Base-by-base conservation (phyloP, 2,888 invertebrate genomes). In the Deilephila porcellus region DNA sequence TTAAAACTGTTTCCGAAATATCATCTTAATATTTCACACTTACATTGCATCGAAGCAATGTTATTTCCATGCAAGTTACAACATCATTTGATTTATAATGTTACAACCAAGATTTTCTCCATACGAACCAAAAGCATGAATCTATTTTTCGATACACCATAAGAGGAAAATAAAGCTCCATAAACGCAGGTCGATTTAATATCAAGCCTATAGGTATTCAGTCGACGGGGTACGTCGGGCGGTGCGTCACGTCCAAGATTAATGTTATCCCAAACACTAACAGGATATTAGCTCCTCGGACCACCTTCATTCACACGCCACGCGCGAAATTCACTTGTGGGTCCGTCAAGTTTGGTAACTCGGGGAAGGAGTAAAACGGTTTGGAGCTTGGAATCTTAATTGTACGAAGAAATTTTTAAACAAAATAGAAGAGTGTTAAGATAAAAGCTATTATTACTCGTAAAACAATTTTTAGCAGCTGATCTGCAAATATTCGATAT, bases 181-280 rank as follows among this genome's bases (percentile, higher is more conserved):
- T 17, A 52, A 20, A 45, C 20, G 25, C 45, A 45, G 45, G 67
- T 67, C 67, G 67, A 67, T 67, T 67, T 71, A 71, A 45, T 60
- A 60, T 34, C 56, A 71, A n/a, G 71, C 59, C 34, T 25, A 71
- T 60, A 37, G 60, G 71, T 71, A 71, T 71, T 71, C 60, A 25
- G 60, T n/a, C 37, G 60, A 45, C 60, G 60, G 34, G 64, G 20
- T 11, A 20, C 20, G 37, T 2, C 20, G 45, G 7, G 37, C 37
- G 71, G n/a, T 37, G 45, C 71, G 76, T 73, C 74, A 73, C 76
- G 76, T 79, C 79, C 75, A 80, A 82, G 83, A 83, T 82, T 83
- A 78, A 83, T 82, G 81, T 76, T 76, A 73, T 72, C 76, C 75
- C 71, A 72, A 76, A 77, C 75, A 77, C 79, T 76, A 77, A 76